Conservation (phyloP, 2,797 vertebrate species). For the Apodemus agrarius region DNA sequence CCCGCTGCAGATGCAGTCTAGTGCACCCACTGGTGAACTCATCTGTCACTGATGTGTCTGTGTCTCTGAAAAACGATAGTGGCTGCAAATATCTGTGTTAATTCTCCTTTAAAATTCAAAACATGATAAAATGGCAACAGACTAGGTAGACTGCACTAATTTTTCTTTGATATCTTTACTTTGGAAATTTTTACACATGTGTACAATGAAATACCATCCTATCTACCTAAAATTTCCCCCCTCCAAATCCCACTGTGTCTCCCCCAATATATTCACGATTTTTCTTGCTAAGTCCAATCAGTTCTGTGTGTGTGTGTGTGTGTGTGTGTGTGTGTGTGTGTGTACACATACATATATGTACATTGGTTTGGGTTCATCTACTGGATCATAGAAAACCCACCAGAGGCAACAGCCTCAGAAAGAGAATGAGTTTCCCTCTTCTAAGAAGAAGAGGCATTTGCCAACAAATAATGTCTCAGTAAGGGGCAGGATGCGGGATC, state of each 20-base stretch:
- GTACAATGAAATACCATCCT: background rate
- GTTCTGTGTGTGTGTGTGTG: too few species aligned
- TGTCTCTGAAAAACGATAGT: background rate
- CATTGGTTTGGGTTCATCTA: too few species aligned
- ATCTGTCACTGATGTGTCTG: background rate
- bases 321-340: too few species aligned
- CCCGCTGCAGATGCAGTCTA: background rate
- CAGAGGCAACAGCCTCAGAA: background rate
- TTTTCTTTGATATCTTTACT: background rate
- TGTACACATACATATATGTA: background rate
- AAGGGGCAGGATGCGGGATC: background rate
- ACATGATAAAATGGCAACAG: slow-evolving; percentile 1
- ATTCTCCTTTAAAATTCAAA: slow-evolving; percentile 36
- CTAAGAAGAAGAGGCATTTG: background rate
- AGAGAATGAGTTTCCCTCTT: background rate
- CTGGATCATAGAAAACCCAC: background rate
- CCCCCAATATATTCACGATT: background rate
- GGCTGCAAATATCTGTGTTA: background rate
- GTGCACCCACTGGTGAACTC: background rate
- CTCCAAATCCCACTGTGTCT: background rate
- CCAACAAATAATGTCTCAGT: background rate
- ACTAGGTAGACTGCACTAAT: background rate
- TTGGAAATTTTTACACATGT: background rate
- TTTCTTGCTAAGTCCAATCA: background rate
- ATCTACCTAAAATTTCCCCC: background rate